phyloP scores from a whole-genome alignment of 2,797 vertebrate genomes.

The Leuciscus waleckii region DNA sequence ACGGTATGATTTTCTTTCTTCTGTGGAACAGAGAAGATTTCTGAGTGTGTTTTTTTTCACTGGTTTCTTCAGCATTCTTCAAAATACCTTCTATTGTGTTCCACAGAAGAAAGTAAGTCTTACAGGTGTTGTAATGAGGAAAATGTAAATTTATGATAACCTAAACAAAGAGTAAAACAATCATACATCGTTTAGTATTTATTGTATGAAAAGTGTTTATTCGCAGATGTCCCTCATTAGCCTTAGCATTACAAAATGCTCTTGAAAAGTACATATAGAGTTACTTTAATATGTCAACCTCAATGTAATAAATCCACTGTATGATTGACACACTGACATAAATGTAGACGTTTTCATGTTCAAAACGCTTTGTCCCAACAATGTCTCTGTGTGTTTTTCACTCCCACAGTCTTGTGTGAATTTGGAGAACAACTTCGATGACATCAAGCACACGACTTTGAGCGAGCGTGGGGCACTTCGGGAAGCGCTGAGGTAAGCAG shows the following conservation, averaged over 20 bases:
- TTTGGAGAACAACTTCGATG: constrained; percentile 63
- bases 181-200: not conserved
- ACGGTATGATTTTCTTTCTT: not conserved
- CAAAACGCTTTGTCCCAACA: not conserved
- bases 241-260: not conserved
- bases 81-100: not conserved
- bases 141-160: not conserved
- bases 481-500: constrained; percentile 72
- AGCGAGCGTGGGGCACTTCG: constrained; percentile 57
- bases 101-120: not conserved
- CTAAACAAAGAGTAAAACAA: not conserved
- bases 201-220: not conserved
- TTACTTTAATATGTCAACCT: not conserved
- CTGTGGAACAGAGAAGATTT: not conserved
- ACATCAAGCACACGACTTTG: constrained; percentile 63
- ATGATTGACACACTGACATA: not conserved
- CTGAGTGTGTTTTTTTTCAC: not conserved
- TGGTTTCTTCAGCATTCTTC: not conserved
- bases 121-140: not conserved
- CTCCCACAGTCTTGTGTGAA: constrained; percentile 46
- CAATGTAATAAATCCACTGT: not conserved
- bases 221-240: not conserved
- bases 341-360: not conserved
- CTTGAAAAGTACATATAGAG: not conserved
- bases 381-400: constrained; percentile 30